Evolutionary conservation across 64 coral and sea anemone species (phyloP), one percentile per base, ranked within the genome.

Genomic region (Anthopleura sola): DNA sequence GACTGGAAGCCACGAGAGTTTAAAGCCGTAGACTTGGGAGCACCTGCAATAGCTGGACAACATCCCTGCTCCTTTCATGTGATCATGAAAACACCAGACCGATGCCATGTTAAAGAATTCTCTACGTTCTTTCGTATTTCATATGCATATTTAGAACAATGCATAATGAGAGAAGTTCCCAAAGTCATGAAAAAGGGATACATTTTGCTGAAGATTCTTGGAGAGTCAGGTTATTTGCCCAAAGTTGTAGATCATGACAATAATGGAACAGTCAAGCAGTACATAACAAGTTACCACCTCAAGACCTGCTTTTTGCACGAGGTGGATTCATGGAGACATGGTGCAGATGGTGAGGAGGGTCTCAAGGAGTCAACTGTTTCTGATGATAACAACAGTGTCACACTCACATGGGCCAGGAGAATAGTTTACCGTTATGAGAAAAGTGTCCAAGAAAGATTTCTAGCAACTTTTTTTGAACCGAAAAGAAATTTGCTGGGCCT

Each of bases 251-350:
- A 85, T 23, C 84, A 74, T 19, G 84, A 85, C 84, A 85, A 74
- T 48, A 13, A 85, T 5, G 74, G 60, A 69, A 85, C 23, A 85
- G 6, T 85, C 1, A 69, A 31, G 4, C 36, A 74, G 68, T 85
- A 85, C 16, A 37, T 85, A 9, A 85, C 84, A 39, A 85, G 60
- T 29, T 85, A 85, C 74, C 84, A 85, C 60, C 49, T 49, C 14
- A 85, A 85, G 68, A 85, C 58, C 58, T 85, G 84, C 60, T 85
- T 85, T 85, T 48, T 85, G 23, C 60, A 85, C 60, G 84, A 85
- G 84, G 40, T 85, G 10, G 84, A 49, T 29, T 68, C 12, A 28
- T 71, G 84, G 60, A 36, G 29, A 71, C n/a, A 32, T 8, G 66
- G 28, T 34, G 14, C 14, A 34, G 66, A 71, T 34, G 31, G 38